Conservation (phyloP, 2,113 vertebrate species). For the Neotragus moschatus region DNA sequence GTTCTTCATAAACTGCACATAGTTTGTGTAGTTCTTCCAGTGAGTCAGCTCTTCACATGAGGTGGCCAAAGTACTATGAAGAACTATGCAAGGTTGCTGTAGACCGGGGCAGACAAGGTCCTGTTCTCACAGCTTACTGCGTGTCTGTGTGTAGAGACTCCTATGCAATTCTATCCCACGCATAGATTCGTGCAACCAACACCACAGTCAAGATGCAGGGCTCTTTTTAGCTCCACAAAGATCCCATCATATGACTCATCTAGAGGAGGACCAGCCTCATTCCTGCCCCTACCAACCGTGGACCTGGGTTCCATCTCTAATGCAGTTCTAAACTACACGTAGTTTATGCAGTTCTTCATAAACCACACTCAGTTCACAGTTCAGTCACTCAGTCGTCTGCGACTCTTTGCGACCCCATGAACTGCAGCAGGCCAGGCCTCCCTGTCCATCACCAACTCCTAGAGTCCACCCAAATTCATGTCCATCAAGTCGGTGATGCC, state of each 20-base stretch:
- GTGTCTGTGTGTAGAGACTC: not conserved
- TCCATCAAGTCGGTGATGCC: not conserved
- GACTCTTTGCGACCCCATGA: not conserved
- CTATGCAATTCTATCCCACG: not conserved
- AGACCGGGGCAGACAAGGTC: not conserved
- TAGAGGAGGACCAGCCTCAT: not conserved
- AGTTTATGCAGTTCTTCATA: not conserved
- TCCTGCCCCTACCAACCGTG: not conserved
- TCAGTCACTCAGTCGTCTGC: fast-evolving
- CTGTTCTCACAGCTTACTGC: not conserved
- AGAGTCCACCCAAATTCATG: not conserved
- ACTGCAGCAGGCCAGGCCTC: not conserved
- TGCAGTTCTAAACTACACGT: not conserved
- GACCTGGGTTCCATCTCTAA: not conserved
- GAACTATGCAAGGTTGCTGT: not conserved
- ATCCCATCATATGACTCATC: not conserved
- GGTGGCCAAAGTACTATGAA: no score
- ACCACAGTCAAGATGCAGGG: not conserved
- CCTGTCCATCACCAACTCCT: not conserved
- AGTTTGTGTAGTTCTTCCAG: not conserved
- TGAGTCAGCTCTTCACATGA: no score
- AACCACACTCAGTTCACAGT: not conserved
- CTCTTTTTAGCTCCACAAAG: not conserved
- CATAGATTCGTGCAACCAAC: not conserved
- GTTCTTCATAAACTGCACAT: not conserved